Percentiles rank a stretch among this genome's conserved stretches.
phyloP scores from a whole-genome alignment of 2,113 vertebrate genomes.

The Gracilinanus agilis region DNA sequence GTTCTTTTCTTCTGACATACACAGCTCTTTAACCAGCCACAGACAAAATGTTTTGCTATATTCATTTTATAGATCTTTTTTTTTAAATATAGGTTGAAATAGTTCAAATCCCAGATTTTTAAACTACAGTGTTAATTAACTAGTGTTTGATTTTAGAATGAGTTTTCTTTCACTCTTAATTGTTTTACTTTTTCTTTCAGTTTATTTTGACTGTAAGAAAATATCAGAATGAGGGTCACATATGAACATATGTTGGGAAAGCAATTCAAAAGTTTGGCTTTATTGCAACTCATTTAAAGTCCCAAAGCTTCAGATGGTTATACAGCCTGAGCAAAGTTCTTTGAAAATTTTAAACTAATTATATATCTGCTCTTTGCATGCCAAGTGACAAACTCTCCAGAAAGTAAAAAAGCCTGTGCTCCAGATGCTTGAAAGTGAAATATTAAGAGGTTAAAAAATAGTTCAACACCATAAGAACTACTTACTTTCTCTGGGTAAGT shows the following conservation, averaged over 20 bases:
- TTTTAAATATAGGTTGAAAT: not conserved
- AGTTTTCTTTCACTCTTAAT: not conserved
- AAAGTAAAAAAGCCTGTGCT: not conserved
- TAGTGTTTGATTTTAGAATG: accelerated
- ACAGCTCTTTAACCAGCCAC: accelerated
- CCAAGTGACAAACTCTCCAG: not conserved
- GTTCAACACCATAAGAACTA: not conserved
- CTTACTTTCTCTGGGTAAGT: not conserved
- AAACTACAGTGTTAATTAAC: accelerated
- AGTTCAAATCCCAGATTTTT: not conserved
- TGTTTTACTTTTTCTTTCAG: not conserved
- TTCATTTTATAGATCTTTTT: not conserved
- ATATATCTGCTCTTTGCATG: not conserved
- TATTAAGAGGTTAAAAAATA: not conserved
- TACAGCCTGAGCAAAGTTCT: not conserved
- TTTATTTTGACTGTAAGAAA: not conserved
- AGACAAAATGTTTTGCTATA: accelerated
- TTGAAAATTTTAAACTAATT: not conserved
- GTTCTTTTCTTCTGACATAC: not conserved
- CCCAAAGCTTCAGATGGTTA: accelerated
- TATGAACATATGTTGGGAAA: accelerated
- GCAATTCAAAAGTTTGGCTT: not conserved
- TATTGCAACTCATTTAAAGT: not conserved
- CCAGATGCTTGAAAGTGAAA: not conserved
- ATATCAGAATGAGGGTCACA: not conserved